phyloP scores from a whole-genome alignment of 2,797 vertebrate genomes.

The Apodemus agrarius region DNA sequence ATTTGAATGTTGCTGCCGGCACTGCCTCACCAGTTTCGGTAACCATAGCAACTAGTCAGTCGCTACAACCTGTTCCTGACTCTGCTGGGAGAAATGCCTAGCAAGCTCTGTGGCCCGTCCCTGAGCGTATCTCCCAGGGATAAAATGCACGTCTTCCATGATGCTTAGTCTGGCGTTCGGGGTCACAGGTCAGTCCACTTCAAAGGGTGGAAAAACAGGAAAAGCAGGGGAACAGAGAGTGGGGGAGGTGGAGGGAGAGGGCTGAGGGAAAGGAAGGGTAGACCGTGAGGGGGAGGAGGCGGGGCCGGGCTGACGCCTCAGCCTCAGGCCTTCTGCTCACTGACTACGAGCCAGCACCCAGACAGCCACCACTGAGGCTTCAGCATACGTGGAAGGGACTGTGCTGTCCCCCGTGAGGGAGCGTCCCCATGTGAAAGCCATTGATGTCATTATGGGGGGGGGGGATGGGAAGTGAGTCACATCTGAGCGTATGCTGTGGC shows the following conservation, averaged over 20 bases:
- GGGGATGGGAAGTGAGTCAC: neutral
- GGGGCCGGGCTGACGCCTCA: neutral
- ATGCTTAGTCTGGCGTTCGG: neutral
- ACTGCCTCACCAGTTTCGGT: neutral
- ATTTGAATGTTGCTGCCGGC: neutral
- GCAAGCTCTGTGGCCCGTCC: neutral
- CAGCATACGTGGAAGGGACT: neutral
- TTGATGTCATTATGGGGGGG: neutral
- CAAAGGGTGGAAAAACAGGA: no score
- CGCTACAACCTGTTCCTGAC: neutral
- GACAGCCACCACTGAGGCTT: neutral
- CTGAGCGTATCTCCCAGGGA: neutral
- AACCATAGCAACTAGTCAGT: neutral
- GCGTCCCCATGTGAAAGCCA: neutral
- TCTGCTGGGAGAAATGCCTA: neutral
- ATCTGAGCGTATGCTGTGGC: neutral
- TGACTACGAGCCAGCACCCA: neutral
- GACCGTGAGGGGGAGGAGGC: no score
- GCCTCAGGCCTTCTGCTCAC: neutral
- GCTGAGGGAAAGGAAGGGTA: neutral
- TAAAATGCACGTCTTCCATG: neutral
- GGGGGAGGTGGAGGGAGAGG: no score
- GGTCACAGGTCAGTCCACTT: neutral
- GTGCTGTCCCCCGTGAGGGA: neutral
- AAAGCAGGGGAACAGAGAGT: neutral